Conservation (phyloP, 2,113 vertebrate species). For the Taxidea taxus region DNA sequence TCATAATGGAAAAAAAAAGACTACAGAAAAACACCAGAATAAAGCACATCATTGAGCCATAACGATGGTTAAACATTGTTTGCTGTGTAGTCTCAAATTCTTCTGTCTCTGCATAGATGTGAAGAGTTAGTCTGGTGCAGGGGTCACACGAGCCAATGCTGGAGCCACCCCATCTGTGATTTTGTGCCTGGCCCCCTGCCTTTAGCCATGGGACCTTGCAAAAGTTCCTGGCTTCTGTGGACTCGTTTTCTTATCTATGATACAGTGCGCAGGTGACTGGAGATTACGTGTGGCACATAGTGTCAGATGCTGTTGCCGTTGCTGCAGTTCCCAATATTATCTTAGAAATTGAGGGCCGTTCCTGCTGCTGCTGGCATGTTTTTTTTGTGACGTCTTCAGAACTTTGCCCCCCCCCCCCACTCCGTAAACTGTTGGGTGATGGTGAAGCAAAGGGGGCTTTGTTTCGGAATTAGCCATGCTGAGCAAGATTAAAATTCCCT, state of each 20-base stretch:
- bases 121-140: not conserved
- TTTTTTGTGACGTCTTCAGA: not conserved
- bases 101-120: not conserved
- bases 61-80: not conserved
- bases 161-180: not conserved
- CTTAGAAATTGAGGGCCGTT: not conserved
- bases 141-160: not conserved
- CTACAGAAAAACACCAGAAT: not conserved
- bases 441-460: conserved; percentile 42
- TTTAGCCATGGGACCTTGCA: not conserved
- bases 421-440: not conserved
- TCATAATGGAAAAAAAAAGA: not conserved
- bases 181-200: not conserved
- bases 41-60: not conserved
- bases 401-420: not conserved
- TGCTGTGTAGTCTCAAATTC: not conserved
- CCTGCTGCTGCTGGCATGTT: not conserved
- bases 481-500: conserved; percentile 65
- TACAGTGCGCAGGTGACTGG: not conserved
- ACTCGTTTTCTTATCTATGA: not conserved
- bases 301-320: not conserved
- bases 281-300: not conserved
- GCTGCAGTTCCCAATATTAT: not conserved
- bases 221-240: not conserved
- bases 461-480: conserved; percentile 52